These are phyloP conservation scores for Typhlomys cinereus DNA, from an alignment of 2,113 vertebrate species.

Conservation along the genomic window DNA sequence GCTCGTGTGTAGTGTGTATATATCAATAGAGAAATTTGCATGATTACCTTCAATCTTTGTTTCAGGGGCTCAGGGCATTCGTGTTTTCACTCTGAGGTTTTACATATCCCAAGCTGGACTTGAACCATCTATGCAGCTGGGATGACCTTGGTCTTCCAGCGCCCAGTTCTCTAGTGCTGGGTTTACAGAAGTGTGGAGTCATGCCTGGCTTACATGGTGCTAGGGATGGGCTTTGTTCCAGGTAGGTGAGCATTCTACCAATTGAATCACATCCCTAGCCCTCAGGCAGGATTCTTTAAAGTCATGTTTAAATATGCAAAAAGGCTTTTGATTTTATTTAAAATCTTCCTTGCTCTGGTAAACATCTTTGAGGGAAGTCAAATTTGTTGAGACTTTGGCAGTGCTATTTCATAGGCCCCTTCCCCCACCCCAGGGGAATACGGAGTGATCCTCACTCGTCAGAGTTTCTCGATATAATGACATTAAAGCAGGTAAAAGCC, in stretches of 20 bases:
- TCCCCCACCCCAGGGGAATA: not conserved
- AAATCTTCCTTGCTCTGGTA: slow-evolving; percentile 1
- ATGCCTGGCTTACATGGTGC: not conserved
- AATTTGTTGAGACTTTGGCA: slow-evolving; percentile 2
- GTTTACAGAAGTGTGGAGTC: not conserved
- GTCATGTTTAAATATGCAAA: not conserved
- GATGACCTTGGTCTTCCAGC: not conserved
- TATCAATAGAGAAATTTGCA: slow-evolving; percentile 7
- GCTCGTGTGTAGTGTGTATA: not conserved
- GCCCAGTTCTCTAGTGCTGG: not conserved
- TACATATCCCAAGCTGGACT: not conserved
- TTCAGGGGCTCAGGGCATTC: not conserved
- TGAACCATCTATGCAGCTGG: not conserved
- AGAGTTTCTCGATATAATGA: slow-evolving; percentile 54
- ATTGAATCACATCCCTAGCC: not conserved
- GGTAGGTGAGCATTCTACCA: not conserved
- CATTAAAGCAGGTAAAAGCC: slow-evolving; percentile 75
- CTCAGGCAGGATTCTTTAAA: not conserved
- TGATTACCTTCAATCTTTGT: slow-evolving; percentile 13
- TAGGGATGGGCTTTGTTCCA: not conserved
- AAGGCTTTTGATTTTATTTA: slow-evolving; percentile 39
- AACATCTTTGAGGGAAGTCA: slow-evolving; percentile 30
- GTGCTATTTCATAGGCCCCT: not conserved
- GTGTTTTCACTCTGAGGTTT: not conserved
- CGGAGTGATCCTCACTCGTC: slow-evolving; percentile 57